Evolutionary conservation across 2,888 invertebrate genomes (phyloP).

Genomic region (Drosophila paracracens): DNA sequence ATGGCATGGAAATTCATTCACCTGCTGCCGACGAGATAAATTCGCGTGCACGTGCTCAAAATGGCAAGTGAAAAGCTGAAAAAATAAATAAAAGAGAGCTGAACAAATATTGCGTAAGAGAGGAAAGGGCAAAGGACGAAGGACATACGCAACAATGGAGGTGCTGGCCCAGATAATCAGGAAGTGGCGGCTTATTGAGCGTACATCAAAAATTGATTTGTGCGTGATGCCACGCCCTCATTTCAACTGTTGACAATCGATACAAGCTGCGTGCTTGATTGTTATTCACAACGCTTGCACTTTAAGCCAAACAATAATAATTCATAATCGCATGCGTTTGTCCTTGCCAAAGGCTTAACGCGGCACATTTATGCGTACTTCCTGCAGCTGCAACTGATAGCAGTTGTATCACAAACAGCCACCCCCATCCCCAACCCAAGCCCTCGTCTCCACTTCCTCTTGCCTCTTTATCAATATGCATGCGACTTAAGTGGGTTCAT

Average conservation of each 20-base stretch:
- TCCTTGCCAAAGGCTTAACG: slow-evolving; percentile 73
- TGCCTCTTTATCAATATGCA: slow-evolving; percentile 74
- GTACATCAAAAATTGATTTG: slow-evolving; percentile 80
- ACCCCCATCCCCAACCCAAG: background rate
- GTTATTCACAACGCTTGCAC: slow-evolving; percentile 35
- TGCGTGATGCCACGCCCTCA: slow-evolving; percentile 15
- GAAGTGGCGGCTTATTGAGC: slow-evolving; percentile 78
- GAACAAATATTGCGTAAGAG: slow-evolving; percentile 1
- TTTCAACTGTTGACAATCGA: slow-evolving; percentile 50
- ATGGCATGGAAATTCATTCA: slow-evolving; percentile 58
- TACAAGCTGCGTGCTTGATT: slow-evolving; percentile 60
- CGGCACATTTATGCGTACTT: slow-evolving; percentile 75
- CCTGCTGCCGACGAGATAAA: slow-evolving; percentile 60
- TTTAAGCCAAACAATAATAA: slow-evolving; percentile 77
- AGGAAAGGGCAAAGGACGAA: slow-evolving; percentile 29
- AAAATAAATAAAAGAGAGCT: slow-evolving; percentile 25
- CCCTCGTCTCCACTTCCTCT: background rate
- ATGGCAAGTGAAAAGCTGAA: slow-evolving; percentile 51
- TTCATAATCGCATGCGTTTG: slow-evolving; percentile 76
- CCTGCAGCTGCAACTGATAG: slow-evolving; percentile 79
- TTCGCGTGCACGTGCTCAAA: slow-evolving; percentile 62
- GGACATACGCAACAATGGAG: slow-evolving; percentile 57
- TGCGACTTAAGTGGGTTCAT: slow-evolving; percentile 74
- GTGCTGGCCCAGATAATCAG: slow-evolving; percentile 72
- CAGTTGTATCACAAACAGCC: slow-evolving; percentile 12